Evolutionary conservation across 2,888 invertebrate species (phyloP), one percentile per base, ranked within the genome.

Genomic region (Steinernema hermaphroditum): DNA sequence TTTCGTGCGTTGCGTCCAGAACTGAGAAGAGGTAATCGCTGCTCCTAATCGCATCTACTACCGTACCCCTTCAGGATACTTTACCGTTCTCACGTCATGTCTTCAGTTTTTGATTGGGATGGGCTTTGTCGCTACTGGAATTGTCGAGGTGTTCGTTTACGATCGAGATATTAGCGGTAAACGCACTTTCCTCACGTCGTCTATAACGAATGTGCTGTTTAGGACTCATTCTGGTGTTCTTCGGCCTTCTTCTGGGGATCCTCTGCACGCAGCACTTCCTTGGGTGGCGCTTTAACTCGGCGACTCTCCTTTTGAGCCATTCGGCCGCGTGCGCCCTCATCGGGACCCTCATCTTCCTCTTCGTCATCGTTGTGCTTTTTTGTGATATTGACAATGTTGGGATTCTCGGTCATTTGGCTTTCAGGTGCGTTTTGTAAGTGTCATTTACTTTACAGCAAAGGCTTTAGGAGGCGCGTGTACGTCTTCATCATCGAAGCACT

Each of bases 21-120:
- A 27, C 54, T 54, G 24, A 54, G 27, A 6, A 24, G 24, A 24
- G 54, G 54, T 54, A 14, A 27, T 14, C 12, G 22, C n/a, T n/a
- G n/a, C n/a, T 22, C 27, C 16, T 14, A 8, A 27, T 54, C 27
- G 6, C 54, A 22, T 9, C 6, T 19, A 46, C n/a, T 6, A 46
- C n/a, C n/a, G 22, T 19, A 6, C 46, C 6, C 16, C 16, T 9
- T 19, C n/a, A 46, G 54, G 54, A 4, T 54, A 54, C 54, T 54
- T 54, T 27, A 54, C 54, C 22, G 54, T 54, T 54, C 27, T 54
- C 54, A 54, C 54, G 22, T 22, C 27, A 54, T 24, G 22, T 54
- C 54, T 54, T 54, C 54, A 54, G 54, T 54, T 54, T 16, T 27
- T 54, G 24, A 2, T 54, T 22, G 22, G 24, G 6, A 6, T 24